Base-by-base conservation (phyloP, 2,113 vertebrate species). In the Odocoileus virginianus region DNA sequence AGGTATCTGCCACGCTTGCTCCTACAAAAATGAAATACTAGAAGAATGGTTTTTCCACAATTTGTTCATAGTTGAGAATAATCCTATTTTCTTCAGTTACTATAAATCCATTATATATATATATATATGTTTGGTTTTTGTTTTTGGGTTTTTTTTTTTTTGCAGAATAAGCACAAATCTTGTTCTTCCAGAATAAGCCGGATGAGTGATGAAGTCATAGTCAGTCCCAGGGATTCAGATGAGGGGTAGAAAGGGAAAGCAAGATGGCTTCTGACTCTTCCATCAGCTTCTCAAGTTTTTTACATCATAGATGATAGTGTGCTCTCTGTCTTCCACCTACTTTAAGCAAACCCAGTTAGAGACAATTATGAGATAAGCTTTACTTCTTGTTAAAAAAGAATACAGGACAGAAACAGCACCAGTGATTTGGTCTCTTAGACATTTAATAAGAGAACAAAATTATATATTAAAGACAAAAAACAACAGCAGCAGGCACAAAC, bases 321-420 rank as follows among this genome's bases (percentile, higher is more conserved):
- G 93, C n/a, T 58, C 14, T 78, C 60, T 81, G 64, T 84, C 45
- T 50, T 87, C 79, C 27, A 45, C n/a, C 85, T 91, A 89, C 21
- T 96, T 92, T 45, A 90, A 43, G 47, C 52, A 96, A 82, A 79
- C 40, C 60, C 67, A 93, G 13, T 61, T n/a, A 87, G 3, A 81
- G 9, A 86, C 2, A 40, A 88, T 33, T n/a, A 55, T 47, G 43
- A 40, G 21, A 78, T 55, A 96, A 96, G 33, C 14, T 97, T 52
- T 92, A 61, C 9, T n/a, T 97, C 33, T 83, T 89, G 45, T 74
- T 87, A 87, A 97, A 97, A 97, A 36, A 67, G 27, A 60, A 92
- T n/a, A 55, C n/a, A 84, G 33, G 40, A 89, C 14, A 89, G 52
- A 92, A 96, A 93, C 23, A 71, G 33, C 47, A 79, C 28, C 52